phyloP scores from a whole-genome alignment of 2,888 invertebrate genomes.

The Pachydiplax longipennis region DNA sequence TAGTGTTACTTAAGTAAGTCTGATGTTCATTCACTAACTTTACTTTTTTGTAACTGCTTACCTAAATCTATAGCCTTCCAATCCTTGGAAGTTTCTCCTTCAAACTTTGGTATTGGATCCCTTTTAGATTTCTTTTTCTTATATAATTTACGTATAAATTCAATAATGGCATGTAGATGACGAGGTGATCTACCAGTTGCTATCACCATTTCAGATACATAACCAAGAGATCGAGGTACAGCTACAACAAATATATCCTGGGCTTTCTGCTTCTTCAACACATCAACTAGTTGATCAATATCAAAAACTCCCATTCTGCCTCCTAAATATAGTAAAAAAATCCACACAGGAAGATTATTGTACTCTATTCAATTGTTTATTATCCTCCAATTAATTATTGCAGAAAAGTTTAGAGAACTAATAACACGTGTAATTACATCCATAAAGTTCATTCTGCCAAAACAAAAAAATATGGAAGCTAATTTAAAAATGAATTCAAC shows the following conservation, averaged over 20 bases:
- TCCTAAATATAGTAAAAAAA: slow-evolving; percentile 65
- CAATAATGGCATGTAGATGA: slow-evolving; percentile 77
- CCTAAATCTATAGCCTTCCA: slow-evolving; percentile 94
- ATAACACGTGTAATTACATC: no score
- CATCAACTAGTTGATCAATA: slow-evolving; percentile 80
- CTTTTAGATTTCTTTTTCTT: slow-evolving; percentile 71
- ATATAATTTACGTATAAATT: slow-evolving; percentile 77
- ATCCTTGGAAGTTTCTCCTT: slow-evolving; percentile 77
- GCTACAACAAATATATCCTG: slow-evolving; percentile 81
- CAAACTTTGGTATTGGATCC: slow-evolving; percentile 77
- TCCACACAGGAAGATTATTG: not conserved
- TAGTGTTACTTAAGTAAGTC: no score
- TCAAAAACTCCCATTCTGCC: slow-evolving; percentile 87
- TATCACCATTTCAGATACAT: slow-evolving; percentile 86
- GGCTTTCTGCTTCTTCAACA: slow-evolving; percentile 79
- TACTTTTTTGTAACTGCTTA: slow-evolving; percentile 56
- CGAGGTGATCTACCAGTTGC: slow-evolving; percentile 76
- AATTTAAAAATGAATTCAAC: no score
- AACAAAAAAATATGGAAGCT: no score
- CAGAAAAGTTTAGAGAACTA: no score
- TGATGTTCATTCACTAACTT: no score
- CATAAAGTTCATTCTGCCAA: no score
- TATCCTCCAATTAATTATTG: not conserved
- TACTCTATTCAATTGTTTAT: not conserved
- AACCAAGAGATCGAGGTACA: slow-evolving; percentile 76